Percentiles rank a stretch among this genome's conserved stretches.
Conservation (phyloP, 2,113 vertebrate species). For the Perognathus longimembris region DNA sequence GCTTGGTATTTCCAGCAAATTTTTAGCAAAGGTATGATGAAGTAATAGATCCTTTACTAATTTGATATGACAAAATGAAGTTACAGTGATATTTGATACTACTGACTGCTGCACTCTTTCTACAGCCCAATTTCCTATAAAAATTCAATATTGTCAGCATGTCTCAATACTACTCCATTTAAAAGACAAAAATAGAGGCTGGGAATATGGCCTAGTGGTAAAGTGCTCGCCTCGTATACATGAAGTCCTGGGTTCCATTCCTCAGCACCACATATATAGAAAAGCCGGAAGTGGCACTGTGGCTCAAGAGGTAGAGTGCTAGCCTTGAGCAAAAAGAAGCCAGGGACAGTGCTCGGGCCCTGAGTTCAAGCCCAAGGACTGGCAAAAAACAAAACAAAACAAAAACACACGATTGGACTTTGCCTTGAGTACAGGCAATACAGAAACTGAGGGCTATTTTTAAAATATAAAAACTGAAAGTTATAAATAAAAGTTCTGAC, state of each 20-base stretch:
- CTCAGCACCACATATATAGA: no score
- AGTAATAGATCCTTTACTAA: constrained; percentile 30
- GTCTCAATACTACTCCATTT: background rate
- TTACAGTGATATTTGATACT: constrained; percentile 31
- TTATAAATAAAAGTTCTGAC: constrained; percentile 27
- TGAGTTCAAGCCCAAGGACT: no score
- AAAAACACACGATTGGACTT: background rate
- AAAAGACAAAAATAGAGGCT: constrained; percentile 57
- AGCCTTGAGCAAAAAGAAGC: no score
- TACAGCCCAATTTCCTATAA: constrained; percentile 26
- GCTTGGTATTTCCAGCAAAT: constrained; percentile 26
- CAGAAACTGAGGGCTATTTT: background rate
- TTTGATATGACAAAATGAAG: constrained; percentile 30
- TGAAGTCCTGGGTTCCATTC: no score
- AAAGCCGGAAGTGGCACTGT: no score
- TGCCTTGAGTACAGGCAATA: constrained; percentile 32
- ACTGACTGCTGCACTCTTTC: constrained; percentile 50
- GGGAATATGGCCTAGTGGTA: no score
- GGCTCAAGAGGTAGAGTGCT: no score
- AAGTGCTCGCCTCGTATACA: no score
- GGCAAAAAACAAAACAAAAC: no score
- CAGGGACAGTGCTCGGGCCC: no score
- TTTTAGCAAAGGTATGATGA: constrained; percentile 61
- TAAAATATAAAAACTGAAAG: constrained; percentile 26
- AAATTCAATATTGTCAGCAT: constrained; percentile 35